Percentiles rank a stretch among this genome's conserved stretches.
Evolutionary conservation across 2,888 invertebrate genomes (phyloP).

Genomic region (Apamea monoglypha): DNA sequence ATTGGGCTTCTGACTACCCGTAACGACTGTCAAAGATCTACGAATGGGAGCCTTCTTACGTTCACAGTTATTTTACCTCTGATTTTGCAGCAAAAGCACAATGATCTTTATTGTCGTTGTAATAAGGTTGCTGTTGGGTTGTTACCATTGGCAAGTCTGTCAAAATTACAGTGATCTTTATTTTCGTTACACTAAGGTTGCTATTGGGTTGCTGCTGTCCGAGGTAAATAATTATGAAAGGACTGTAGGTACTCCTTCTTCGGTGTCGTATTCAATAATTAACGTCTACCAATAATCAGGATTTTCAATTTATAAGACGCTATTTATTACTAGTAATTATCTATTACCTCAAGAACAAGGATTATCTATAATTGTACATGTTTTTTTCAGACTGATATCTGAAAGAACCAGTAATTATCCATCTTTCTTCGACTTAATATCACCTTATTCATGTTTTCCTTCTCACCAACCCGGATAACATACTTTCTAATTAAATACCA

Average conservation of each 20-base stretch:
- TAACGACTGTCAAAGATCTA: no score
- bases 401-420: not conserved
- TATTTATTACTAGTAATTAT: not conserved
- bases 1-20: no score
- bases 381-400: not conserved
- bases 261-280: not conserved
- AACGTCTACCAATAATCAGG: not conserved
- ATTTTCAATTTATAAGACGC: not conserved
- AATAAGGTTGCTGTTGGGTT: no score
- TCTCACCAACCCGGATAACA: constrained; percentile 7
- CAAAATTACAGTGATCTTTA: no score
- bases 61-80: no score
- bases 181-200: no score
- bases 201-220: not conserved
- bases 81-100: no score
- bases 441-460: not conserved
- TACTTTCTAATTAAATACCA: constrained; percentile 44
- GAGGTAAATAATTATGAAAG: not conserved
- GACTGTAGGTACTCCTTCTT: not conserved
- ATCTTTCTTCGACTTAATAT: not conserved
- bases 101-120: no score
- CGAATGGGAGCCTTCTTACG: no score
- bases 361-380: not conserved
- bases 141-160: no score
- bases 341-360: not conserved